A percentile compares a stretch with the other conserved stretches of the same genome.
phyloP scores from a whole-genome alignment of 2,113 vertebrate genomes.

The Sebastes fasciatus region DNA sequence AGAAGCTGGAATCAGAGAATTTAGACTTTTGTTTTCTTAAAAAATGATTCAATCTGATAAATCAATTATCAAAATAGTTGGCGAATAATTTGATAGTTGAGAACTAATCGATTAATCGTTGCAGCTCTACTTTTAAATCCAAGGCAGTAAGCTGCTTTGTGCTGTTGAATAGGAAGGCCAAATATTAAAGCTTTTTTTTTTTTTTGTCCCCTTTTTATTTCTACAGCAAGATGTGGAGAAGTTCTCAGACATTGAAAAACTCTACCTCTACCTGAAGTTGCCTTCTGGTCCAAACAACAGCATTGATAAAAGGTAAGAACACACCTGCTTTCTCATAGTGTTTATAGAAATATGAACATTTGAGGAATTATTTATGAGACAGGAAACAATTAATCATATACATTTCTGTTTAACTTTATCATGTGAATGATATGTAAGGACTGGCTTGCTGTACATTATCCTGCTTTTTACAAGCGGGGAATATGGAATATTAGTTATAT shows the following conservation, averaged over 20 bases:
- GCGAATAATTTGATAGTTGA: too few species aligned
- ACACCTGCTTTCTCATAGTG: neutral
- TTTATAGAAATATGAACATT: neutral
- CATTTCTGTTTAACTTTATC: neutral
- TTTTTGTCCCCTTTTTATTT: slow-evolving; percentile 49
- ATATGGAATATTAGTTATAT: too few species aligned
- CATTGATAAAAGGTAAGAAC: slow-evolving; percentile 91
- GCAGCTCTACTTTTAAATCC: too few species aligned
- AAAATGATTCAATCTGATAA: too few species aligned
- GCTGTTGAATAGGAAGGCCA: neutral
- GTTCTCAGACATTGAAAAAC: slow-evolving; percentile 99
- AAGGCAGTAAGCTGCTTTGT: neutral
- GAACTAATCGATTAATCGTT: too few species aligned
- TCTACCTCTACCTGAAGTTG: slow-evolving; percentile 99
- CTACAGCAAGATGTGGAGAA: slow-evolving; percentile 99
- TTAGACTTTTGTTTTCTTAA: too few species aligned
- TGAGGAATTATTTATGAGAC: neutral
- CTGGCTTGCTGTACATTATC: too few species aligned
- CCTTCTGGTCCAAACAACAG: slow-evolving; percentile 95
- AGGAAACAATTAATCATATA: neutral
- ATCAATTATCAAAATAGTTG: too few species aligned
- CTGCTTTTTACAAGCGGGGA: too few species aligned
- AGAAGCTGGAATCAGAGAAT: too few species aligned
- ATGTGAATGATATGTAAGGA: neutral
- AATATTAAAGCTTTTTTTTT: slow-evolving; percentile 9